Percentiles rank a stretch among this genome's conserved stretches.
phyloP scores from a whole-genome alignment of 2,888 invertebrate genomes.

The Apamea monoglypha region DNA sequence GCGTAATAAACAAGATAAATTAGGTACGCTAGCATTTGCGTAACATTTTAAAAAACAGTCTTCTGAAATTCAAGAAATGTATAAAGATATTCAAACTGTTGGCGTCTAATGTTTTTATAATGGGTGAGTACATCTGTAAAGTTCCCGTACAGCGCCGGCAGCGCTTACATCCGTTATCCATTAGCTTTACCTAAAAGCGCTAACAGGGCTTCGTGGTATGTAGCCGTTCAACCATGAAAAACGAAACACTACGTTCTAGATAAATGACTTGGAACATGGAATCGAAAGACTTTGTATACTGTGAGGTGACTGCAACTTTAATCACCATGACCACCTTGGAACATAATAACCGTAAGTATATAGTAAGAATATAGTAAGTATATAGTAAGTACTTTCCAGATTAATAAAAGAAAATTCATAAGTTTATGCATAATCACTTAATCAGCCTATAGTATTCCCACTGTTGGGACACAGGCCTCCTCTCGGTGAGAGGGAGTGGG shows the following conservation, averaged over 20 bases:
- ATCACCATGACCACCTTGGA: background rate
- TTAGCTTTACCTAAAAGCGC: constrained; percentile 74
- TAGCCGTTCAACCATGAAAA: constrained; percentile 69
- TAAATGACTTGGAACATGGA: constrained; percentile 49
- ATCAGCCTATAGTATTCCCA: too few species aligned
- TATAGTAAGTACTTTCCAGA: background rate
- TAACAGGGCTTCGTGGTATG: constrained; percentile 69
- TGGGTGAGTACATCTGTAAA: constrained; percentile 56
- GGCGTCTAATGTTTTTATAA: constrained; percentile 65
- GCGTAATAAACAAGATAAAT: constrained; percentile 48
- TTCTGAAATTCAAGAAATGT: constrained; percentile 47
- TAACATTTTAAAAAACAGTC: constrained; percentile 28
- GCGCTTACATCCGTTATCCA: constrained; percentile 76
- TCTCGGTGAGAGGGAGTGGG: too few species aligned
- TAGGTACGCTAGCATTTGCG: constrained; percentile 25
- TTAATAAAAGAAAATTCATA: background rate
- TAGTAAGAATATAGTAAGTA: constrained; percentile 20
- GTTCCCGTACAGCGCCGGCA: constrained; percentile 30
- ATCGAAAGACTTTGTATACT: constrained; percentile 27
- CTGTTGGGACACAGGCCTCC: too few species aligned
- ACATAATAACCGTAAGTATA: constrained; percentile 8
- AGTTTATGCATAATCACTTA: too few species aligned
- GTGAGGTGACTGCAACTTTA: constrained; percentile 1
- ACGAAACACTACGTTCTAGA: constrained; percentile 45
- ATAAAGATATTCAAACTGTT: constrained; percentile 36